Evolutionary conservation across 2,113 vertebrate species (phyloP).

Genomic region (Oreotrochilus melanogaster): DNA sequence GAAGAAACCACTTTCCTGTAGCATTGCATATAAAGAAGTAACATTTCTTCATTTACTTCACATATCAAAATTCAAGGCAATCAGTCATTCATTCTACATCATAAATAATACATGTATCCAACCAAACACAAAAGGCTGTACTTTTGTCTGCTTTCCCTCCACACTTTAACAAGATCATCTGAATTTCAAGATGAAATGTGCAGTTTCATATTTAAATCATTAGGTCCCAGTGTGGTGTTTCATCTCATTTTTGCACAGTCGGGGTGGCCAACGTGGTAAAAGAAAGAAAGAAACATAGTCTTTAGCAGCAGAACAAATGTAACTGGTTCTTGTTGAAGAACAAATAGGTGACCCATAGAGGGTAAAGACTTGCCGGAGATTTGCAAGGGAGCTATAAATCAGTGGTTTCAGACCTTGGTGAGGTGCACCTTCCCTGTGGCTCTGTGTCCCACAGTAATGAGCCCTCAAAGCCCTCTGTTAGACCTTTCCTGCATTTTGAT

Average conservation of each 20-base stretch:
- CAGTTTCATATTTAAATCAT: slow-evolving; percentile 60
- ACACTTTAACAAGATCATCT: slow-evolving; percentile 42
- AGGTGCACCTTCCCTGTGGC: not conserved
- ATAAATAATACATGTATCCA: slow-evolving; percentile 61
- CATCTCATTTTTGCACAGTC: slow-evolving; percentile 12
- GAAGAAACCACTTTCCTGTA: not conserved
- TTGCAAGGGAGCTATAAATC: not conserved
- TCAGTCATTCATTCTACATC: slow-evolving; percentile 40
- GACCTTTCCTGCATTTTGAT: fast-evolving
- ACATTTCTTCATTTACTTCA: not conserved
- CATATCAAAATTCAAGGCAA: slow-evolving; percentile 51
- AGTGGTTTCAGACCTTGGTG: not conserved
- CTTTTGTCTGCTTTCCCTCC: slow-evolving; percentile 6
- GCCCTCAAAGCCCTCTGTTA: not conserved
- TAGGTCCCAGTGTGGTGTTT: slow-evolving; percentile 22
- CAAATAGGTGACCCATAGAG: not conserved
- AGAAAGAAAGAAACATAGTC: slow-evolving; percentile 4
- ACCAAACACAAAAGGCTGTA: slow-evolving; percentile 49
- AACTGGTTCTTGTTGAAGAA: not conserved
- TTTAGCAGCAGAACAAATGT: not conserved
- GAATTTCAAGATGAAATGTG: slow-evolving; percentile 54
- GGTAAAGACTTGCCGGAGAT: not conserved
- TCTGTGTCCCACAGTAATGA: not conserved
- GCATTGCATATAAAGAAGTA: not conserved
- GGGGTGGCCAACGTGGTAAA: not conserved